Evolutionary conservation across 2,888 invertebrate genomes (phyloP).

Genomic region (Yponomeuta plumbellus): DNA sequence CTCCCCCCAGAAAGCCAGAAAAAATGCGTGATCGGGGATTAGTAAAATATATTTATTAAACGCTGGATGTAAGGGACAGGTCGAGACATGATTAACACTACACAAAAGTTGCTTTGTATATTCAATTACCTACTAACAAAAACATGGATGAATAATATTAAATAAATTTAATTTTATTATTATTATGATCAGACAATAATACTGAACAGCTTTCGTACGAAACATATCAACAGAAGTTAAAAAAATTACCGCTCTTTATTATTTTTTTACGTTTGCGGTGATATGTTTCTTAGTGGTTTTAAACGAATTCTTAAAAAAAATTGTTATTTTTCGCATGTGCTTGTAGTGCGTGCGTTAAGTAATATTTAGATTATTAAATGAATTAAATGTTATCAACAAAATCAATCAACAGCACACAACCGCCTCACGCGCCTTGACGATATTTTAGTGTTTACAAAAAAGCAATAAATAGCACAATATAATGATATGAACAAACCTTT

Average conservation of each 20-base stretch:
- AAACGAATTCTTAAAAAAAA: constrained; percentile 10
- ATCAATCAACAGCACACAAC: no score
- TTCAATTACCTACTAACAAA: not conserved
- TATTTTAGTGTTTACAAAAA: constrained; percentile 9
- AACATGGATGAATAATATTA: constrained; percentile 2
- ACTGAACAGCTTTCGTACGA: not conserved
- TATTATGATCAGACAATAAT: not conserved
- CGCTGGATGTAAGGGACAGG: no score
- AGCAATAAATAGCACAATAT: constrained; percentile 8
- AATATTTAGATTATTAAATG: no score
- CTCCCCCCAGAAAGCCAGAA: constrained; percentile 6
- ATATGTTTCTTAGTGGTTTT: constrained; percentile 9
- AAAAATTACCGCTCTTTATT: not conserved
- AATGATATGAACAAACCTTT: not conserved
- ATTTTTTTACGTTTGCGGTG: constrained; percentile 5
- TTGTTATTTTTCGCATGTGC: constrained; percentile 10
- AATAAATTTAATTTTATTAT: constrained; percentile 4
- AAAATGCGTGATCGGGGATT: constrained; percentile 3
- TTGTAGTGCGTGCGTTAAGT: no score
- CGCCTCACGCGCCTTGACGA: constrained; percentile 3
- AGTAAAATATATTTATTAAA: no score
- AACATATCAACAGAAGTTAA: no score
- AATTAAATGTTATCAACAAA: no score
- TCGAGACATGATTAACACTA: constrained; percentile 5
- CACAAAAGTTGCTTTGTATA: constrained; percentile 6